Conservation (phyloP, 2,888 invertebrate species). For the Elaeidobius kamerunicus region DNA sequence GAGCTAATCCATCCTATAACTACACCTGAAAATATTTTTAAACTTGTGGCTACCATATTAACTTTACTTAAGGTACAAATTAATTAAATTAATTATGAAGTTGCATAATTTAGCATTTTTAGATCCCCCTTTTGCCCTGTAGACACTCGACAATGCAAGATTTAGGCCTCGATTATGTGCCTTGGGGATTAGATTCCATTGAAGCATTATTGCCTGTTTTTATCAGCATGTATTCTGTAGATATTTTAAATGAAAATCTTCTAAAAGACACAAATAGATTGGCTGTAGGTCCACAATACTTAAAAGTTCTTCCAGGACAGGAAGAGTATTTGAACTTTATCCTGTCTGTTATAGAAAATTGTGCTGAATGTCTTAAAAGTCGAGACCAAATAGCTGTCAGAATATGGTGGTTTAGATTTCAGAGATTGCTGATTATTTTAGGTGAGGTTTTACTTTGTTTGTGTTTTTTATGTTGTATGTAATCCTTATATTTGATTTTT, state of each 20-base stretch:
- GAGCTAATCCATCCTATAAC: constrained; percentile 68
- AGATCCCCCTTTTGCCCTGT: constrained; percentile 54
- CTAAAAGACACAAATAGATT: constrained; percentile 49
- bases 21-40: constrained; percentile 56
- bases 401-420: constrained; percentile 63
- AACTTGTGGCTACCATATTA: constrained; percentile 59
- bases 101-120: too few species aligned
- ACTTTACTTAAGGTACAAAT: constrained; percentile 57
- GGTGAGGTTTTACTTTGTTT: constrained; percentile 45
- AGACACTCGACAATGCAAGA: constrained; percentile 49
- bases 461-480: too few species aligned
- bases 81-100: too few species aligned
- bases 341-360: constrained; percentile 52
- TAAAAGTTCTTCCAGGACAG: constrained; percentile 58
- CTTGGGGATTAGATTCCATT: constrained; percentile 53
- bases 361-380: constrained; percentile 51
- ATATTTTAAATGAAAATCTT: constrained; percentile 45
- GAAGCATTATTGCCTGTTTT: constrained; percentile 52
- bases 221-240: constrained; percentile 44
- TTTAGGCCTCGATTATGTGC: constrained; percentile 49
- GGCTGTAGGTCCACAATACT: constrained; percentile 58
- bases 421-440: constrained; percentile 52
- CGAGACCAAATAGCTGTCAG: constrained; percentile 55
- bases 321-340: constrained; percentile 58
- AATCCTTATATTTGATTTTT: constrained; percentile 19